Conservation (phyloP, 2,888 invertebrate genomes). For the Ceriagrion tenellum region DNA sequence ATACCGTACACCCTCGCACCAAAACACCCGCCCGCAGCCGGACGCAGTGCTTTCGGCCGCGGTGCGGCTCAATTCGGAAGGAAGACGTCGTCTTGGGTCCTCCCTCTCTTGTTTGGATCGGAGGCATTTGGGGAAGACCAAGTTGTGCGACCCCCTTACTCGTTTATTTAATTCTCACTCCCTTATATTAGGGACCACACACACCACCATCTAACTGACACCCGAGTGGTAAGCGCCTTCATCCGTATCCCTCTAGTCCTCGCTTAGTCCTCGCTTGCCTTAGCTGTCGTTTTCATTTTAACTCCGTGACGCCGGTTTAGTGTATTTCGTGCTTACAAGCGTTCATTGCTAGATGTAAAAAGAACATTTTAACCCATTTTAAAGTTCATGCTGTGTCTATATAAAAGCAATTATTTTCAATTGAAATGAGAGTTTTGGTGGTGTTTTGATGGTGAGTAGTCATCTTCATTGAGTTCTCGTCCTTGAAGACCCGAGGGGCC, state of each 20-base stretch:
- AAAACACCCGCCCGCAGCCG: not conserved
- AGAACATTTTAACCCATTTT: not conserved
- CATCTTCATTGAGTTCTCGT: not conserved
- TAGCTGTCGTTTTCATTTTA: not conserved
- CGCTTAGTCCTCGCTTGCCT: not conserved
- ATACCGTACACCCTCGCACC: too few relatives aligned
- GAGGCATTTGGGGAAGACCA: not conserved
- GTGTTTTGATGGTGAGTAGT: not conserved
- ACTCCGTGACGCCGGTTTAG: not conserved
- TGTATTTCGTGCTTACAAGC: not conserved
- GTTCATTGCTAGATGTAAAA: not conserved
- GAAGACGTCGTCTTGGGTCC: not conserved
- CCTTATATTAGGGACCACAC: not conserved
- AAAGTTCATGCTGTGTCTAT: not conserved
- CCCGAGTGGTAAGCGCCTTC: not conserved
- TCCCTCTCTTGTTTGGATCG: not conserved
- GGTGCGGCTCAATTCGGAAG: not conserved
- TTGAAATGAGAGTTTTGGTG: not conserved
- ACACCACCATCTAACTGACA: not conserved
- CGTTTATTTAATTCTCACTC: conserved; percentile 14
- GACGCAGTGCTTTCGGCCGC: not conserved
- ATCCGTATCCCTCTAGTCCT: not conserved
- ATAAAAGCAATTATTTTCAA: not conserved
- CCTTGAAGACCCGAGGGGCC: not conserved
- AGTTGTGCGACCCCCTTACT: not conserved